Base-by-base conservation (phyloP, 2,113 vertebrate genomes). In the Myotis brandtii region DNA sequence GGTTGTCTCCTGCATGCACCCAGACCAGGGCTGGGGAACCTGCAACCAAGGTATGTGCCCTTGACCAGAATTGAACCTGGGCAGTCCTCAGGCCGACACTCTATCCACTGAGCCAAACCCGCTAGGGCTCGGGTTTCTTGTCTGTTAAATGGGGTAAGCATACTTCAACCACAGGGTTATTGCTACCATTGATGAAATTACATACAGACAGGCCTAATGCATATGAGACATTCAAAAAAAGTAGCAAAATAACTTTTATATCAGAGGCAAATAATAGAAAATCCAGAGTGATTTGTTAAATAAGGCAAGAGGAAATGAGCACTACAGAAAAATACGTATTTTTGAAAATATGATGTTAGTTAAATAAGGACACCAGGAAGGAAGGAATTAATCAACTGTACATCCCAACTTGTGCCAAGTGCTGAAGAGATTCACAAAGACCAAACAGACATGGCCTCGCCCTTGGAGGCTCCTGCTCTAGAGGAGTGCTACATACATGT, bases 201-300 rank as follows among this genome's bases (percentile, higher is more conserved):
- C 1, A 0, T 37, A 18, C 20, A 2, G 8, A 6, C 62, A 64
- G 18, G 32, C 0, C 20, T 67, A 37, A 11, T 37, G 40, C 9
- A 23, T 6, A 9, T 1, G 20, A 25, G 14, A 23, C 8, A 17
- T 12, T 56, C 23, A 56, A 23, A 83, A 46, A n/a, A 14, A 6
- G 8, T 27, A 50, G 9, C 30, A 84, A 37, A 70, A 17, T 23
- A 21, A 79, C 13, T 77, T 93, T 80, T 12, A 48, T 59, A 32
- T 25, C 52, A 34, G 23, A 52, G 46, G 37, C 9, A 64, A 73
- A 46, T 50, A 69, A 48, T 14, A 85, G 77, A 70, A 88, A 70
- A 59, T 54, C 37, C 20, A 64, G 75, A 73, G 50, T 34, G 43
- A 76, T 72, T 67, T 96, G 80, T 40, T 82, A 88, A 86, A 62